These are phyloP conservation scores for Betta splendens DNA, from an alignment of 2,797 vertebrate species.

Conservation along the genomic window DNA sequence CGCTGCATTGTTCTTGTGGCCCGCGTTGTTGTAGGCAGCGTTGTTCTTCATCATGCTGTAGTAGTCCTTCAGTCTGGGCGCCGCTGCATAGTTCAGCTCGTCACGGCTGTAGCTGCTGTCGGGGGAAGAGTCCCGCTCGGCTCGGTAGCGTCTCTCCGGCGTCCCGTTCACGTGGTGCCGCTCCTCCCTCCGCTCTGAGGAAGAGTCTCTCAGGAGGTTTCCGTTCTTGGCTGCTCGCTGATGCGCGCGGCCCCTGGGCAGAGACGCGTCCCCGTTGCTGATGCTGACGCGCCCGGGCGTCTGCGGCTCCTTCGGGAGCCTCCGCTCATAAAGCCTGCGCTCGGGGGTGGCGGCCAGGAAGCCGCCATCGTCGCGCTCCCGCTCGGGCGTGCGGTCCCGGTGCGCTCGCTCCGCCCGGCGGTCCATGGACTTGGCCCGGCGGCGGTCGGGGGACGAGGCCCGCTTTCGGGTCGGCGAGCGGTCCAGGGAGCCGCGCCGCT, in stretches of 20 bases:
- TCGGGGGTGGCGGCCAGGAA: slow-evolving; percentile 79
- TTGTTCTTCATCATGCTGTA: slow-evolving; percentile 84
- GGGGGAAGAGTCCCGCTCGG: slow-evolving; percentile 78
- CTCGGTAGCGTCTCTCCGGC: slow-evolving; percentile 70
- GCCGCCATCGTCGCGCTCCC: slow-evolving; percentile 76
- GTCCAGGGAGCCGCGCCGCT: slow-evolving; percentile 88
- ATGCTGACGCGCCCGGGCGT: slow-evolving; percentile 59
- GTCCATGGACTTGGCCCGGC: slow-evolving; percentile 84
- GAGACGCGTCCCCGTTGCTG: slow-evolving; percentile 61
- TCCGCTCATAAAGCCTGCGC: slow-evolving; percentile 66
- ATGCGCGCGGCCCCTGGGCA: slow-evolving; percentile 76
- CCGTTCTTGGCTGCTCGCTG: slow-evolving; percentile 84
- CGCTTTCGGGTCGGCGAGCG: slow-evolving; percentile 84
- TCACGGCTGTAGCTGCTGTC: slow-evolving; percentile 83
- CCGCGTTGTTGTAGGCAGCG: slow-evolving; percentile 75
- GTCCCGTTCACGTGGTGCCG: slow-evolving; percentile 69
- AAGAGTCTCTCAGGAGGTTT: slow-evolving; percentile 83
- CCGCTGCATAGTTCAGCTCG: slow-evolving; percentile 76
- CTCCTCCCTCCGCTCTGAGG: slow-evolving; percentile 82
- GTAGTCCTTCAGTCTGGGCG: slow-evolving; percentile 86
- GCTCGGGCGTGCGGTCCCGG: slow-evolving; percentile 87
- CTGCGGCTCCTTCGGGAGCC: slow-evolving; percentile 72
- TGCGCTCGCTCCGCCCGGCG: slow-evolving; percentile 75
- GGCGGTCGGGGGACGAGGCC: slow-evolving; percentile 85
- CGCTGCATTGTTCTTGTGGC: slow-evolving; percentile 66